Percentiles rank a stretch among this genome's conserved stretches.
Conservation (phyloP, 2,113 vertebrate species). For the Trichechus manatus region DNA sequence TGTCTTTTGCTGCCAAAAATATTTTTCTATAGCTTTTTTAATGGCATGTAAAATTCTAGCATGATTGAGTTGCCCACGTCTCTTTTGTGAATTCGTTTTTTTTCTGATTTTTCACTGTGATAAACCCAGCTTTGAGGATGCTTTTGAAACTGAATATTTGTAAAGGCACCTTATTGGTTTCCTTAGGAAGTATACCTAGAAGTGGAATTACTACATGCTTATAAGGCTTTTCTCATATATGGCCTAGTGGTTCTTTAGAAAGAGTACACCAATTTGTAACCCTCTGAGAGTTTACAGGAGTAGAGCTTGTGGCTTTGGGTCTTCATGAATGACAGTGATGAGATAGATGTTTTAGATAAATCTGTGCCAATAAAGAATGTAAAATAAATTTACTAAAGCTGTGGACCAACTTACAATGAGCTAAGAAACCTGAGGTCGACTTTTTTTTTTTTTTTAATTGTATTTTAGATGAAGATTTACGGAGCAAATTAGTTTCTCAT, state of each 20-base stretch:
- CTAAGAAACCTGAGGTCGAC: neutral
- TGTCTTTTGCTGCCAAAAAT: neutral
- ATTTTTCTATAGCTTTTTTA: slow-evolving; percentile 9
- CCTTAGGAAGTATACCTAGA: neutral
- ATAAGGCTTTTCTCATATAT: neutral
- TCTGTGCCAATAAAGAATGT: neutral
- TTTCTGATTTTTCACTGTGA: neutral
- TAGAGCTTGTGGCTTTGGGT: neutral
- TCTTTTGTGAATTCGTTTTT: neutral
- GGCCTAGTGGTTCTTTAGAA: neutral
- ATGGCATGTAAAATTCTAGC: neutral
- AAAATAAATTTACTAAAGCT: neutral
- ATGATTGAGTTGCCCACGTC: neutral
- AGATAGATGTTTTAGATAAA: neutral
- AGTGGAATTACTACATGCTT: neutral
- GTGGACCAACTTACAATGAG: neutral
- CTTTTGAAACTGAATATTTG: neutral
- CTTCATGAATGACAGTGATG: neutral
- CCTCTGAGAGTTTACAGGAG: neutral
- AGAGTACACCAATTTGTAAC: neutral
- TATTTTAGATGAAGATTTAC: too few species aligned
- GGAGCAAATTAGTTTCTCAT: too few species aligned
- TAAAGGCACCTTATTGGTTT: neutral
- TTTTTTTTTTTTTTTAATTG: neutral
- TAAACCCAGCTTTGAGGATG: neutral